Conservation (phyloP, 2,113 vertebrate species). For the Dryoscopus gambensis region DNA sequence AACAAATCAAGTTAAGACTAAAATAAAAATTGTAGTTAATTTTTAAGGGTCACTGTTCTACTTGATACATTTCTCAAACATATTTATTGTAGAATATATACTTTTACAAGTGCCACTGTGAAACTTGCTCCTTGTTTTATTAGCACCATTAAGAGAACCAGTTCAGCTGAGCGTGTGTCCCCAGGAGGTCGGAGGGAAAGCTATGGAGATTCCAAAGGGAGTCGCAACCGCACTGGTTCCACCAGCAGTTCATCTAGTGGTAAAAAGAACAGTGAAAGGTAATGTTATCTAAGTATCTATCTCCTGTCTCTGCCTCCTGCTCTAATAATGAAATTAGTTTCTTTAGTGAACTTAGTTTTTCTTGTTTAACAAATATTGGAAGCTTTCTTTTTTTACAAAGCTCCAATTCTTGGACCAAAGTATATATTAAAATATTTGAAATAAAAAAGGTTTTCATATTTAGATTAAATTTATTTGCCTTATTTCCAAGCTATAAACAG, state of each 20-base stretch:
- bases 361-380: background rate
- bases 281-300: background rate
- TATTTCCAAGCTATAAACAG: background rate
- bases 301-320: background rate
- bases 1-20: background rate
- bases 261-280: constrained; percentile 95
- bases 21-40: background rate
- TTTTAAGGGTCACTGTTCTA: background rate
- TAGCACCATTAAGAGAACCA: constrained; percentile 92
- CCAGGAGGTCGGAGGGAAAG: constrained; percentile 85
- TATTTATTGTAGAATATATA: background rate
- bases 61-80: background rate
- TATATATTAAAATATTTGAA: background rate
- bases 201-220: constrained; percentile 84
- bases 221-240: constrained; percentile 88
- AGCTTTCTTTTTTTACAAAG: background rate
- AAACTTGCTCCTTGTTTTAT: background rate
- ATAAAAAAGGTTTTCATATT: background rate
- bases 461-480: background rate
- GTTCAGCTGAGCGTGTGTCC: constrained; percentile 89
- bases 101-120: background rate
- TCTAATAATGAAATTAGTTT: background rate
- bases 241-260: constrained; percentile 92
- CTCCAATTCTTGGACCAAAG: background rate
- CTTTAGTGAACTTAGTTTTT: background rate